A percentile compares a stretch with the other conserved stretches of the same genome.
phyloP scores from a whole-genome alignment of 1,140 invertebrate genomes.

The Alviniconcha marisindica region DNA sequence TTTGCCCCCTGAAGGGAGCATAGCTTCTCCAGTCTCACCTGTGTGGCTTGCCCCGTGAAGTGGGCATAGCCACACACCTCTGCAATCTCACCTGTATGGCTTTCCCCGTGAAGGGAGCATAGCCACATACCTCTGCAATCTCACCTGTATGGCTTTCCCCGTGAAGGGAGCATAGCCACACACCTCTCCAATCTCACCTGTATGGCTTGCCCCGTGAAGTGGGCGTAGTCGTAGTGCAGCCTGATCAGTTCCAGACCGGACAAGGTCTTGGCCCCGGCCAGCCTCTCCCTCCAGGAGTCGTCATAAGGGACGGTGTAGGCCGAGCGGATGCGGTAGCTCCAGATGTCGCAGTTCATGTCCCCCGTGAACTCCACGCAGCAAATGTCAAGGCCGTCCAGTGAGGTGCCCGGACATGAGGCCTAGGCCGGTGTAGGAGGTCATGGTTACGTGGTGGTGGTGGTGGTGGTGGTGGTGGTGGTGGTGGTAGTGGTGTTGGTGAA shows the following conservation, averaged over 20 bases:
- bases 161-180: too few species aligned
- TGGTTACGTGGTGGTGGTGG: constrained; percentile 32
- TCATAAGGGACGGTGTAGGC: constrained; percentile 61
- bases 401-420: constrained; percentile 72
- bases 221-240: constrained; percentile 63
- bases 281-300: constrained; percentile 52
- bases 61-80: constrained; percentile 63
- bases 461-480: neutral
- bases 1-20: too few species aligned
- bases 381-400: constrained; percentile 71
- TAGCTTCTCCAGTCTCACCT: too few species aligned
- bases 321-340: constrained; percentile 66
- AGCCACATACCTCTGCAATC: too few species aligned
- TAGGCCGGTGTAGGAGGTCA: constrained; percentile 67
- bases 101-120: too few species aligned
- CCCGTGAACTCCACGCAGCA: constrained; percentile 70
- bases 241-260: constrained; percentile 62
- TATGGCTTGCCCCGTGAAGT: constrained; percentile 56
- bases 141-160: too few species aligned
- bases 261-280: constrained; percentile 53
- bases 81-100: too few species aligned
- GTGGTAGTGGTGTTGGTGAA: neutral
- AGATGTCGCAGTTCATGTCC: constrained; percentile 62
- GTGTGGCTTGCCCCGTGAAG: constrained; percentile 53
- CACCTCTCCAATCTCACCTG: too few species aligned